Evolutionary conservation across 2,113 vertebrate genomes (phyloP).

Genomic region (Pithys albifrons): DNA sequence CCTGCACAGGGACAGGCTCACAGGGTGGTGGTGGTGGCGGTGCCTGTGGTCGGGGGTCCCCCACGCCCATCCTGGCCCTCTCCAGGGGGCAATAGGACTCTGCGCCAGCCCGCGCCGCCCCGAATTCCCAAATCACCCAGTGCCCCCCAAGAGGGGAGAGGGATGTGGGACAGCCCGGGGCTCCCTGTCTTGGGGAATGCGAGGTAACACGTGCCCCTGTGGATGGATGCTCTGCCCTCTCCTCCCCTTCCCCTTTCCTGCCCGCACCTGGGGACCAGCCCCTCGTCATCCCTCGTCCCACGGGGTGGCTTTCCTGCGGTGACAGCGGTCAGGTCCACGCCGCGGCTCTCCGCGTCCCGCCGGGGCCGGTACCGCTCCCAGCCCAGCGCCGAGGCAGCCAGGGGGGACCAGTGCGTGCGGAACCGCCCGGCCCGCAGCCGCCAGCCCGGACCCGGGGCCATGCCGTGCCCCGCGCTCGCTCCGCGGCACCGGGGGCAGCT

Average conservation of each 20-base stretch:
- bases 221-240: neutral
- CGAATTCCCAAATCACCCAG: neutral
- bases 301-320: neutral
- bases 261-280: neutral
- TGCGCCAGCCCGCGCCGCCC: rapidly evolving
- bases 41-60: rapidly evolving
- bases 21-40: neutral
- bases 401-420: neutral
- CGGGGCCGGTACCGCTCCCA: neutral
- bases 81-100: neutral
- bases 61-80: neutral
- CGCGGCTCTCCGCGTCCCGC: neutral
- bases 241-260: neutral
- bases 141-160: neutral
- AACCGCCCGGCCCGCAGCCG: neutral
- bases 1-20: neutral
- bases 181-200: neutral
- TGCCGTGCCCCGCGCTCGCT: neutral
- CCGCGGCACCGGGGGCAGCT: neutral
- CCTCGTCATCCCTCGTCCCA: neutral
- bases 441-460: neutral
- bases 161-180: neutral
- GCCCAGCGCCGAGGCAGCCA: neutral
- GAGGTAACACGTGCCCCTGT: neutral
- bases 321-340: neutral